Evolutionary conservation across 2,888 invertebrate genomes (phyloP).

Genomic region (Melanargia galathea): DNA sequence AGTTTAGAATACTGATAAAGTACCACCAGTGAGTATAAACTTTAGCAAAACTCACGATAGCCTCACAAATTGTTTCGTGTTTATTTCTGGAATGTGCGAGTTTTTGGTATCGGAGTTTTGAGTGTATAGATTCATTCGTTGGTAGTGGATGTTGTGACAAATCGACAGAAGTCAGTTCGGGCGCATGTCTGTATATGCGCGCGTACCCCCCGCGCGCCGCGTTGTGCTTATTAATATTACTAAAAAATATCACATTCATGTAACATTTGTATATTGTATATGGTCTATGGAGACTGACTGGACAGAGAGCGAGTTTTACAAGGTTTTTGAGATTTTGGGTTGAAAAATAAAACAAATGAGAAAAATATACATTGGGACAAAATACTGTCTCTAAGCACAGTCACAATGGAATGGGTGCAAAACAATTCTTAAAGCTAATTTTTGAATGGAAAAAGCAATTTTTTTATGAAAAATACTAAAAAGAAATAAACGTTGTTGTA

Average conservation of each 20-base stretch:
- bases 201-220: conserved; percentile 52
- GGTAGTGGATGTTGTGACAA: conserved; percentile 60
- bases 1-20: background rate
- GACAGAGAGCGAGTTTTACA: conserved; percentile 59
- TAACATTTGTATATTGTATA: conserved; percentile 75
- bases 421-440: too few species aligned
- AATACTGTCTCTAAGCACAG: too few species aligned
- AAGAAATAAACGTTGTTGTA: too few species aligned
- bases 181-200: conserved; percentile 37
- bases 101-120: conserved; percentile 1
- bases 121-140: conserved; percentile 54
- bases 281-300: conserved; percentile 65
- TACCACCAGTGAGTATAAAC: background rate
- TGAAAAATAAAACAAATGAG: conserved; percentile 15
- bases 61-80: background rate
- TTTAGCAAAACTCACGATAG: background rate
- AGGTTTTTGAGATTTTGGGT: conserved; percentile 21
- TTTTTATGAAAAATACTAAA: background rate
- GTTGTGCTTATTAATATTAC: conserved; percentile 56
- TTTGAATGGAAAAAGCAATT: background rate
- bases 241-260: conserved; percentile 68
- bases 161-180: conserved; percentile 50
- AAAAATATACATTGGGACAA: background rate
- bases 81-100: conserved; percentile 22
- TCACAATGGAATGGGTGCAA: too few species aligned